These are phyloP conservation scores for Parasteatoda lunata DNA, from an alignment of 2,888 invertebrate species.

Conservation along the genomic window DNA sequence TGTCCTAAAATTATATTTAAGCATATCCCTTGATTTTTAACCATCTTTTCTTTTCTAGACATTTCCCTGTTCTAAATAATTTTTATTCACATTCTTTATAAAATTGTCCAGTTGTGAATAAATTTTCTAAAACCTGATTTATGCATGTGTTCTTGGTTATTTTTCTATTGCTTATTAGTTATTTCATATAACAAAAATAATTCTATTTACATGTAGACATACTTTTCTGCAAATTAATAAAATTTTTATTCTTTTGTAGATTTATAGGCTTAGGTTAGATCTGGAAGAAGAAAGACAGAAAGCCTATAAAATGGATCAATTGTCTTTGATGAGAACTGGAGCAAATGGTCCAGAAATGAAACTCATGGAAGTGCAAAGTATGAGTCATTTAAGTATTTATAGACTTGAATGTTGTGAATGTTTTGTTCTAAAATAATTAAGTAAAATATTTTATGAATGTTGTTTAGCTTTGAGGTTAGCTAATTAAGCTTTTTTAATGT, in stretches of 20 bases:
- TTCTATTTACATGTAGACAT: no score
- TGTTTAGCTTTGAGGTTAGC: background rate
- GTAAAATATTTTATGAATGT: background rate
- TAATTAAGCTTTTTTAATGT: background rate
- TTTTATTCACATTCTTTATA: no score
- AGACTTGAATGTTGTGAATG: background rate
- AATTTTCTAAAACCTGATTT: no score
- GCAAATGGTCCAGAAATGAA: slow-evolving; percentile 66
- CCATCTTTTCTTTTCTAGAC: no score
- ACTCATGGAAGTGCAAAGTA: slow-evolving; percentile 65
- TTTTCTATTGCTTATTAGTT: no score
- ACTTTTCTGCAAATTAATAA: no score
- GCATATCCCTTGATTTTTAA: no score
- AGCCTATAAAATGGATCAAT: slow-evolving; percentile 59
- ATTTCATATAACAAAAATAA: no score
- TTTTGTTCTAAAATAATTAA: background rate
- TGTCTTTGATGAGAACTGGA: slow-evolving; percentile 35
- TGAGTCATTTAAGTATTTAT: background rate
- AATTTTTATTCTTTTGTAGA: slow-evolving; percentile 27
- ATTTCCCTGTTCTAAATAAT: no score
- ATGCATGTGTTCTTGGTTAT: no score
- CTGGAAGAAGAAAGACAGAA: slow-evolving; percentile 68
- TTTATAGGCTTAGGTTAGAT: slow-evolving; percentile 64
- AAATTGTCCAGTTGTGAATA: no score
- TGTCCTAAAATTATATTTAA: no score